Evolutionary conservation across 92 coral and sea anemone species (phyloP), one percentile per base, ranked within the genome.

Genomic region (Paragorgia papillata): DNA sequence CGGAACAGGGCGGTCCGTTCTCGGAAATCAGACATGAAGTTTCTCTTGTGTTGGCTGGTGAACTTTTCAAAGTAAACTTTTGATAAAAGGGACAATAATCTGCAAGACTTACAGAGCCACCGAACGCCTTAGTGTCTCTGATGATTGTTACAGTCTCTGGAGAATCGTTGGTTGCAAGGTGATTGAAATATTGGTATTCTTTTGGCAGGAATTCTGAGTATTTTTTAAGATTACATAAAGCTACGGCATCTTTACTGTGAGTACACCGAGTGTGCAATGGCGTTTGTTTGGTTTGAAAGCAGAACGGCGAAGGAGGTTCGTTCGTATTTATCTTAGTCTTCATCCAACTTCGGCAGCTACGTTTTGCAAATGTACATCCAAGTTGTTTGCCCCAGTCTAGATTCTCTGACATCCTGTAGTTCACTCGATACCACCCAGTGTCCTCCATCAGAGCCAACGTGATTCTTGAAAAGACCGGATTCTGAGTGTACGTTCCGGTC

Each of bases 301-400:
- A 95, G 65, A 89, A 95, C 9, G 99, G 99, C 26, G 86, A 76
- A 10, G 94, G 89, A 24, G 88, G 66, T 30, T 53, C 79, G 29
- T 84, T 83, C 24, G 81, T 60, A 30, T 85, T 80, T 51, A 91
- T 37, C 79, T 85, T 86, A 7, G 71, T 74, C 60, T 91, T 91
- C 99, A 95, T 95, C 99, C 99, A 95, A 0, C 95, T 95, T 76
- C 90, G 87, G 54, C 99, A 95, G 81, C 99, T 95, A 17, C 87
- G 82, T 74, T 87, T 91, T 51, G 97, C 85, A 63, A 95, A 95
- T 53, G 83, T 74, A 59, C 99, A 95, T 26, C 99, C 99, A 20
- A 88, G 85, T 31, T 83, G 80, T 49, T 82, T 88, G 0, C 99
- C 99, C 99, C 99, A 95, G 84, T 95, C 99, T 9, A 95, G 87